Base-by-base conservation (phyloP, 2,888 invertebrate species). In the Pteria penguin region DNA sequence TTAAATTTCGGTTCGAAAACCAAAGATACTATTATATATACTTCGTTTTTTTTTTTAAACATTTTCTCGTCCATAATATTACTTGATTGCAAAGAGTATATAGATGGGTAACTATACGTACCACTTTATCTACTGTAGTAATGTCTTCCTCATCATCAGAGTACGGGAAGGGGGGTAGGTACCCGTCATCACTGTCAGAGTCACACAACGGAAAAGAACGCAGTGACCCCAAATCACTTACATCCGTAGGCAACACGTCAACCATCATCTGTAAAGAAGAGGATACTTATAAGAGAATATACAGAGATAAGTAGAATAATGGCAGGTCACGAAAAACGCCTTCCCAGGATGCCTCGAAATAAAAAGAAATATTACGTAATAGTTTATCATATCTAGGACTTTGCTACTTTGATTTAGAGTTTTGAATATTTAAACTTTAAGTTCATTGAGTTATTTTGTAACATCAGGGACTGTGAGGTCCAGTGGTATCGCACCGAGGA, bases 191-290 rank as follows among this genome's bases (percentile, higher is more conserved):
- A 14, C 72, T 72, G 18, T 75, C 75, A 14, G 75, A 75, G 29
- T 76, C 76, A 0, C 72, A 76, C 11, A 61, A 61, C 18, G 67
- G 67, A 36, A 67, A 76, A 1, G 71, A 29, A 2, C 70, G 62
- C 29, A 67, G 33, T 18, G 67, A 45, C 36, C 70, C 67, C 11
- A 76, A 62, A 72, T 71, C 72, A n/a, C 61, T 83, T 4, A 80
- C 76, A 24, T 83, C 83, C 32, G 81, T 81, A 27, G 84, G 84
- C 52, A 84, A 77, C 33, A 84, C 82, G 65, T 84, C 84, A 4
- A 83, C 84, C 84, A 84, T 84, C 76, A 78, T 84, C 84, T 84
- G 79, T 8, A 82, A 83, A 27, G 32, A 52, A 45, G 26, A 65
- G n/a, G n/a, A n/a, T n/a, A 52, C 18, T 52, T 52, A 4, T 11